Evolutionary conservation across 1,140 invertebrate species (phyloP).

Genomic region (Drosophila neocordata): DNA sequence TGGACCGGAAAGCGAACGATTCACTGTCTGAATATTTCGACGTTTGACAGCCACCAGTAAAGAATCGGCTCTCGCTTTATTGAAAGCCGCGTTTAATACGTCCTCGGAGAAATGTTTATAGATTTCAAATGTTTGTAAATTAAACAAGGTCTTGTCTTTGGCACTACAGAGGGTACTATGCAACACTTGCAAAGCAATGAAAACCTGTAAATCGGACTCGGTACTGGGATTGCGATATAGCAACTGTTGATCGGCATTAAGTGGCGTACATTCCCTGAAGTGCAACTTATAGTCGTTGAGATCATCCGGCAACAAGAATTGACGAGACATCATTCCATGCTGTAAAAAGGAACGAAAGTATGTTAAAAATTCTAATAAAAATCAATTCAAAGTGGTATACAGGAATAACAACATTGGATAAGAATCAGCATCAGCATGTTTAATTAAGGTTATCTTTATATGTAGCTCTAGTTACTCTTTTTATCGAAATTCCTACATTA

Average conservation of each 20-base stretch:
- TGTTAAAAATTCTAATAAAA: background rate
- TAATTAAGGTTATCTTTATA: too few relatives aligned
- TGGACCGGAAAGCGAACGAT: conserved; percentile 59
- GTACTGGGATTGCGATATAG: conserved; percentile 81
- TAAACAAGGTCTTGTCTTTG: conserved; percentile 86
- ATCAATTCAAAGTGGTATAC: too few relatives aligned
- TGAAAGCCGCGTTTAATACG: conserved; percentile 85
- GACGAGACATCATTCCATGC: conserved; percentile 37
- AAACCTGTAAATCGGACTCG: conserved; percentile 83
- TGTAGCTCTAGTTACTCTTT: too few relatives aligned
- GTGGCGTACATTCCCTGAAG: conserved; percentile 40
- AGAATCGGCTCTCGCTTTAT: conserved; percentile 84
- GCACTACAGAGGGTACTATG: conserved; percentile 86
- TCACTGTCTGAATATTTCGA: conserved; percentile 54
- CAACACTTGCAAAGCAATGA: conserved; percentile 84
- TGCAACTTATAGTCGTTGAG: conserved; percentile 55
- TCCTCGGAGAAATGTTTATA: conserved; percentile 88
- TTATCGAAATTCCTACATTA: too few relatives aligned
- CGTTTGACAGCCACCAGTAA: conserved; percentile 83
- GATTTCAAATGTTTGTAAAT: conserved; percentile 87
- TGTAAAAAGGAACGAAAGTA: background rate
- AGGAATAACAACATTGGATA: too few relatives aligned
- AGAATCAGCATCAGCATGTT: too few relatives aligned
- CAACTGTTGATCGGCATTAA: conserved; percentile 58
- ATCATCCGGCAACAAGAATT: conserved; percentile 62